Percentiles rank a stretch among this genome's conserved stretches.
Evolutionary conservation across 2,888 invertebrate species (phyloP).

Genomic region (Lottia gigantea): DNA sequence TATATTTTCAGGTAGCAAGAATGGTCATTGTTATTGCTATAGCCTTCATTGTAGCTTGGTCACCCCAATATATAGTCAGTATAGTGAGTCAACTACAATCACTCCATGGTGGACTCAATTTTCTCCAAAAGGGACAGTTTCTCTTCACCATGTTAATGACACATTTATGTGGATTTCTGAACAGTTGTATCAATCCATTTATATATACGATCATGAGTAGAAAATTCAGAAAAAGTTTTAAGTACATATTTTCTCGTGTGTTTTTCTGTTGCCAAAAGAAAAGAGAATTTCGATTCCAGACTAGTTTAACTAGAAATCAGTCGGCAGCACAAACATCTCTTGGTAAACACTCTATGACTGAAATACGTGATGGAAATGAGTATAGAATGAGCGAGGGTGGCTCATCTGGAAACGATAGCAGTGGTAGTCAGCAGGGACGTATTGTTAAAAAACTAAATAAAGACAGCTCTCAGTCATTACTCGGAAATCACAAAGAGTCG

Average conservation of each 20-base stretch:
- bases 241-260: constrained; percentile 41
- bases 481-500: not conserved
- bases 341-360: constrained; percentile 23
- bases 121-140: constrained; percentile 66
- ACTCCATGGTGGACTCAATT: constrained; percentile 48
- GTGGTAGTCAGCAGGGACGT: constrained; percentile 10
- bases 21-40: constrained; percentile 70
- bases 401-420: constrained; percentile 21
- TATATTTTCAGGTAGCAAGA: constrained; percentile 66
- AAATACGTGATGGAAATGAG: constrained; percentile 27
- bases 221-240: constrained; percentile 66
- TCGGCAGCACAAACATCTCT: constrained; percentile 20
- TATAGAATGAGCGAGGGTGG: constrained; percentile 25
- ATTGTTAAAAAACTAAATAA: not conserved
- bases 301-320: constrained; percentile 21
- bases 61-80: constrained; percentile 69
- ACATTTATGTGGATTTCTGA: constrained; percentile 69
- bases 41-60: constrained; percentile 69
- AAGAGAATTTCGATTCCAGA: constrained; percentile 24
- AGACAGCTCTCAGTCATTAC: not conserved
- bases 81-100: constrained; percentile 67
- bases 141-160: constrained; percentile 70
- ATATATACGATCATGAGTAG: constrained; percentile 70
- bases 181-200: constrained; percentile 70
- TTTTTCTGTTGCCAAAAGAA: constrained; percentile 31